Base-by-base conservation (phyloP, 2,797 vertebrate genomes). In the Cynopterus sphinx region DNA sequence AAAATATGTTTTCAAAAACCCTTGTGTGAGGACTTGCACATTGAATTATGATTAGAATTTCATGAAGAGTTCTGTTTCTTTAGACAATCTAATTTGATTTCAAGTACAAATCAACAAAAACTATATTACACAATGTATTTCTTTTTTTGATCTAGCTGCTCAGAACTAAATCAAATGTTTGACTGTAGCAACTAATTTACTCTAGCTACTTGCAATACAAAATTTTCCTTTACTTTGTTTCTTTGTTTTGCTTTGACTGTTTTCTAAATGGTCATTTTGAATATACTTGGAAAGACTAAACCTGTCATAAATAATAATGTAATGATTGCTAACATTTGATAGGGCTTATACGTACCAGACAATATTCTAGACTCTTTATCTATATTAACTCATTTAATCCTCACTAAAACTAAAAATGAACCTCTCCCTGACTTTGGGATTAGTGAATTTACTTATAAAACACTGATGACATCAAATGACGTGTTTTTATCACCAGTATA, bases 381-480 rank as follows among this genome's bases (percentile, higher is more conserved):
- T 53, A 15, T 67, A 53, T 74, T 46, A 77, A 77, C 17, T 93
- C 46, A 39, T 71, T 67, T 90, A 93, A 88, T 79, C 57, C 39
- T 53, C 51, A 74, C 15, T 11, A 90, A 89, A 82, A 84, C 39
- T 71, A 92, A 96, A 89, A 74, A 70, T 70, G 33, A 15, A 96
- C 22, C 26, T 71, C 53, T 75, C 65, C 77, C 36, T 92, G 71
- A n/a, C 78, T 90, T 82, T 84, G 17, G 71, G 13, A 79, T 88
- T 92, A 92, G 39, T 84, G 26, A 73, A 89, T 2, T 85, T 93
- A 92, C 92, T 92, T 96, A 92, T 90, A 88, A 88, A 93, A 92
- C 19, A 79, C n/a, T 92, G 43, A 43, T 88, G 59, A 68, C 74
- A 92, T 85, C 67, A 90, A 81, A 71, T 41, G 49, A 68, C 16